A percentile compares a stretch with the other conserved stretches of the same genome.
These are phyloP conservation scores for Bellardia bayeri DNA, from an alignment of 2,888 invertebrate genomes.

Conservation along the genomic window DNA sequence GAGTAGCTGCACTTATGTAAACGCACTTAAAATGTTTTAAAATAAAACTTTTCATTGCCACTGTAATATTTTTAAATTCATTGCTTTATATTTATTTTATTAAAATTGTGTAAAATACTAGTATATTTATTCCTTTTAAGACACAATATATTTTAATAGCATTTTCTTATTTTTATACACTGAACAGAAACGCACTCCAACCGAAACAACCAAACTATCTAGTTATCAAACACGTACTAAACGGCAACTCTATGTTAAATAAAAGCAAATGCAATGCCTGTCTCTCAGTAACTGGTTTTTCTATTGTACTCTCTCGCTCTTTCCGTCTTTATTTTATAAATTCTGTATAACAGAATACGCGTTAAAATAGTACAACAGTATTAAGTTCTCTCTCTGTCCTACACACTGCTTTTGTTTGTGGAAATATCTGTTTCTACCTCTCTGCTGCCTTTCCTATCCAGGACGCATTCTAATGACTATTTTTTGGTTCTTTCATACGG, in stretches of 20 bases:
- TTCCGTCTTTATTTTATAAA: slow-evolving; percentile 47
- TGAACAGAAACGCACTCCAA: slow-evolving; percentile 43
- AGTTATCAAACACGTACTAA: slow-evolving; percentile 74
- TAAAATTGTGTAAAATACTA: not conserved
- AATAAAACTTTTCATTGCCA: slow-evolving; percentile 28
- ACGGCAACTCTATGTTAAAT: slow-evolving; percentile 70
- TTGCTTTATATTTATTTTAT: slow-evolving; percentile 3
- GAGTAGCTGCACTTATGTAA: slow-evolving; percentile 64
- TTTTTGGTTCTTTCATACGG: slow-evolving; percentile 43
- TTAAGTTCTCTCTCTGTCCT: slow-evolving; percentile 43
- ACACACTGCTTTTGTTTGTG: not conserved
- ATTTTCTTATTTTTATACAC: slow-evolving; percentile 38
- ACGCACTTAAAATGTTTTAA: slow-evolving; percentile 45
- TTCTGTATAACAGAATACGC: slow-evolving; percentile 64
- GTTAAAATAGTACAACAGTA: slow-evolving; percentile 18
- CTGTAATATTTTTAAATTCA: slow-evolving; percentile 12
- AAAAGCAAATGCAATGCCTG: slow-evolving; percentile 34
- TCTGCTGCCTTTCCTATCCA: not conserved
- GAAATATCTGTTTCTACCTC: slow-evolving; percentile 33
- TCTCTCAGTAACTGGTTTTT: slow-evolving; percentile 71
- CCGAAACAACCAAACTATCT: slow-evolving; percentile 72
- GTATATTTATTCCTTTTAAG: slow-evolving; percentile 13
- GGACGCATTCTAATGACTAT: slow-evolving; percentile 24
- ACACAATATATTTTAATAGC: slow-evolving; percentile 18
- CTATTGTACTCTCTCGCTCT: slow-evolving; percentile 47